A percentile compares a stretch with the other conserved stretches of the same genome.
Evolutionary conservation across 2,113 vertebrate species (phyloP).

Genomic region (Rhegmatorhina hoffmannsi): DNA sequence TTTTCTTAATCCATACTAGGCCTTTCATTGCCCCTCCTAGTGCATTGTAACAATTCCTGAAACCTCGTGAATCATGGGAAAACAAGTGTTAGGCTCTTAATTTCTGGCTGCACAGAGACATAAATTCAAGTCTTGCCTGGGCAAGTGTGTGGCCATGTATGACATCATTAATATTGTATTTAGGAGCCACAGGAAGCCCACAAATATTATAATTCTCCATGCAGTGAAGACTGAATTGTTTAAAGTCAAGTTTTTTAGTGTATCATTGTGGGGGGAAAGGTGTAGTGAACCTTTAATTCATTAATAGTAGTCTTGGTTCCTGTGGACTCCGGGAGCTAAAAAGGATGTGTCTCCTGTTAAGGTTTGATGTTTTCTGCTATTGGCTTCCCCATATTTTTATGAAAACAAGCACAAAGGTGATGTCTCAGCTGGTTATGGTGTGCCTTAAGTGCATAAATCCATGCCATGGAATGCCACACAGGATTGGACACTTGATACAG

Average conservation of each 20-base stretch:
- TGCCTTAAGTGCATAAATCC: background rate
- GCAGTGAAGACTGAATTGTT: background rate
- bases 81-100: background rate
- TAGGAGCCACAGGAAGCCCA: background rate
- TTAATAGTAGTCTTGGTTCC: background rate
- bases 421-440: background rate
- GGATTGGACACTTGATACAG: background rate
- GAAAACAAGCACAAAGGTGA: background rate
- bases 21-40: background rate
- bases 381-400: background rate
- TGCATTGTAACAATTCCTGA: background rate
- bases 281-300: background rate
- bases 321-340: background rate
- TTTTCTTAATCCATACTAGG: conserved; percentile 35
- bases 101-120: background rate
- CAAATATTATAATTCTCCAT: background rate
- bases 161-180: background rate
- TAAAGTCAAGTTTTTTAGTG: background rate
- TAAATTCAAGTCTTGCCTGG: background rate
- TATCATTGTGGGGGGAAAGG: rapidly evolving
- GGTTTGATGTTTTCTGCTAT: background rate
- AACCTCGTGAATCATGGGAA: conserved; percentile 10
- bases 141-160: background rate
- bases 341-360: no score
- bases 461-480: background rate